Base-by-base conservation (phyloP, 2,113 vertebrate species). In the Aix galericulata region DNA sequence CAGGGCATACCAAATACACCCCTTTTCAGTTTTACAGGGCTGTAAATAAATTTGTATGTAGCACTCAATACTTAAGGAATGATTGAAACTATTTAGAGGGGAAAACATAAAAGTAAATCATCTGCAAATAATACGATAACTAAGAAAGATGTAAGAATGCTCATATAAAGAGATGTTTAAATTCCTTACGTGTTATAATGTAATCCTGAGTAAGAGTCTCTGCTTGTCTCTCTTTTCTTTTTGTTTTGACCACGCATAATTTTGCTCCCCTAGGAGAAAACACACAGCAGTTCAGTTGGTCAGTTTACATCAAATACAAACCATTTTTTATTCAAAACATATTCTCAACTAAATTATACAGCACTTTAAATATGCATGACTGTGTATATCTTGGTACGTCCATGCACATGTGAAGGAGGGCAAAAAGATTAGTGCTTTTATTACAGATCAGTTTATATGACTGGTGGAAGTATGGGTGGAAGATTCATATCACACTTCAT, bases 121-220 rank as follows among this genome's bases (percentile, higher is more conserved):
- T 50, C 9, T 68, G 25, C 27, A 72, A 93, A 64, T 31, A 22
- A 66, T 46, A 71, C 82, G 15, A 80, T 34, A 55, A 9, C 14
- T 36, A 44, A 78, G 44, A 40, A 78, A n/a, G 8, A 80, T 23
- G 6, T 66, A 78, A 71, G 8, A 27, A 64, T 31, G n/a, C 4
- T 74, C 13, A 17, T 72, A 82, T 25, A 92, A 74, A 64, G 34
- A 53, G 11, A 74, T 4, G 22, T 77, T 88, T 93, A 74, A 83
- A 91, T 75, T 89, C 98, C 99, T 99, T 97, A 99, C 99, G 99
- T 42, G 99, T 99, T 96, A 99, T 99, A 97, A 99, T 99, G 96
- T 99, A 99, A 97, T 99, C 99, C 95, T 99, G 99, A 8, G 99
- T 99, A 44, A 99, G 98, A 26, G 98, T 98, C 97, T 99, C 99